Evolutionary conservation across 2,888 invertebrate genomes (phyloP).

Genomic region (Lepetodrilus schrolli): DNA sequence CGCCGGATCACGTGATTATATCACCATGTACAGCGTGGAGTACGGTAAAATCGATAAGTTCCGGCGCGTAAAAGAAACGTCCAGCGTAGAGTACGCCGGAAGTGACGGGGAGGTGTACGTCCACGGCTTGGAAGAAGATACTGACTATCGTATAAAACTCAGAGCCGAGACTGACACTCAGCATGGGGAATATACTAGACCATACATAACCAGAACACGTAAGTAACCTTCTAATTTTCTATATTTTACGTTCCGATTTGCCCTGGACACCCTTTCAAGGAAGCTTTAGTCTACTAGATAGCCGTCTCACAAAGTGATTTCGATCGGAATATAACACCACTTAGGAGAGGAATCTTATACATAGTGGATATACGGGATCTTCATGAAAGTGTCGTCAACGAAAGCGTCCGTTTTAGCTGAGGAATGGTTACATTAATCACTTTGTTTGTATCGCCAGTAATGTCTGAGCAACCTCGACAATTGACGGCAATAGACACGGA

Average conservation of each 20-base stretch:
- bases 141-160: background rate
- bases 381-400: too few species aligned
- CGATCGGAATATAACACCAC: too few species aligned
- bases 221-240: too few species aligned
- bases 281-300: too few species aligned
- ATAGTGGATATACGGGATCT: too few species aligned
- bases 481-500: background rate
- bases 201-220: background rate
- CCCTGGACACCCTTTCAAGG: too few species aligned
- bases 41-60: background rate
- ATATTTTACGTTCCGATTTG: too few species aligned
- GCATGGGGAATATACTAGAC: background rate
- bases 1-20: background rate
- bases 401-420: too few species aligned
- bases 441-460: background rate
- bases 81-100: background rate
- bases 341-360: too few species aligned
- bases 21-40: background rate
- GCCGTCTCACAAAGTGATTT: too few species aligned
- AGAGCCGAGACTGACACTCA: slow-evolving; percentile 9
- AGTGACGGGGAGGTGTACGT: background rate
- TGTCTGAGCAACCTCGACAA: background rate
- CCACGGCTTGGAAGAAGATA: background rate
- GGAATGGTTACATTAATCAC: too few species aligned
- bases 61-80: background rate